Evolutionary conservation across 2,113 vertebrate genomes (phyloP), one percentile per base, ranked within the genome.

Genomic region (Varanus komodoensis): DNA sequence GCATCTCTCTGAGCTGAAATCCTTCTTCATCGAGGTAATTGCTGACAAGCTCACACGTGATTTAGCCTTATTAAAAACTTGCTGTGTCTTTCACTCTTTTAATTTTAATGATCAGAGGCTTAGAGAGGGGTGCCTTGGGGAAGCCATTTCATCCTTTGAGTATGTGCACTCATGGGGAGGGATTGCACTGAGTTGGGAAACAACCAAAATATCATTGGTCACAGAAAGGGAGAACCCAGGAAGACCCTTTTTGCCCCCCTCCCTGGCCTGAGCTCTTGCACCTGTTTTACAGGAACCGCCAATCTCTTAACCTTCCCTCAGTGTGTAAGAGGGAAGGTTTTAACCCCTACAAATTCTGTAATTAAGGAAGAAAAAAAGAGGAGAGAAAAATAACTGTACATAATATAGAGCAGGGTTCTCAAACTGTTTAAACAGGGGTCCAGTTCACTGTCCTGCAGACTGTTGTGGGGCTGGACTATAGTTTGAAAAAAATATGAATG

Each of bases 21-120:
- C 98, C 34, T 99, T 99, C 97, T 99, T 99, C 89, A 98, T 99
- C 87, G 99, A 99, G 98, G 99, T 99, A 97, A 95, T 67, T 32
- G 29, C 15, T 11, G 86, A 25, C 27, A 73, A 57, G 21, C 50
- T 67, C 44, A 34, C 38, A 64, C 79, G 14, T 82, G 7, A 89
- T 95, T 67, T 74, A 90, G 50, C 78, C 48, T 92, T 21, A 79
- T 81, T 50, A 91, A 74, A 87, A 91, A 89, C 19, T 87, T 93
- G 38, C 89, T 21, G 75, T 77, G 9, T 75, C 52, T 9, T 90
- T 87, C 23, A 81, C 93, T 80, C 91, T 93, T 4, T 44, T 44
- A 44, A 3, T 91, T 34, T 6, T 64, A 87, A 14, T 32, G 32
- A 48, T 82, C 80, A 82, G 29, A 12, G 29, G 4, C 4, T 19